These are phyloP conservation scores for Numenius arquata DNA, from an alignment of 2,113 vertebrate genomes.

Conservation along the genomic window DNA sequence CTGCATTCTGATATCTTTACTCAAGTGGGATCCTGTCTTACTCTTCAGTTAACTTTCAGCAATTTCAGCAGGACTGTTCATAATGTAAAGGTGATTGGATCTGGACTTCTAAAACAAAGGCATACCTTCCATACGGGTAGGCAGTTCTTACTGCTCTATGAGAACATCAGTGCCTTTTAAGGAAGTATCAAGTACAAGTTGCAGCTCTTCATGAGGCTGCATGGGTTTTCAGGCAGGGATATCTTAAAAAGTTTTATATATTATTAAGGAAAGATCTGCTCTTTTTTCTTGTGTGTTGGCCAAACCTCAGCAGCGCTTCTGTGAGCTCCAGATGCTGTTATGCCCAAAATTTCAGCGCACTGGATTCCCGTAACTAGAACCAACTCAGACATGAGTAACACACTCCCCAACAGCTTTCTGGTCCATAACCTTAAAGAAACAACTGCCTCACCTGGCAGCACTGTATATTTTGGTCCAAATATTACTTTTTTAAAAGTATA, in stretches of 20 bases:
- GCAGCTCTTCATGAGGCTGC: background rate
- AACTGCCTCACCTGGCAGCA: conserved; percentile 38
- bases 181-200: background rate
- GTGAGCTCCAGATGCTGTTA: background rate
- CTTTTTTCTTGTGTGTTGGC: background rate
- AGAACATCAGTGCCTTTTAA: background rate
- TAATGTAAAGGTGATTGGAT: background rate
- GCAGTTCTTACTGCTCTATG: background rate
- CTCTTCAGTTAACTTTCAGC: background rate
- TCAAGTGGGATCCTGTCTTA: background rate
- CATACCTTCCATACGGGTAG: background rate
- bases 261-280: background rate
- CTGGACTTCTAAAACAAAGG: background rate
- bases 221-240: background rate
- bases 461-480: conserved; percentile 18
- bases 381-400: conserved; percentile 51
- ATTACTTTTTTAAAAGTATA: background rate
- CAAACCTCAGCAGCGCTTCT: background rate
- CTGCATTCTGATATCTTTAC: background rate
- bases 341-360: background rate
- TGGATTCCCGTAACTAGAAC: conserved; percentile 13
- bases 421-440: conserved; percentile 40
- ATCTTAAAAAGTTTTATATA: background rate
- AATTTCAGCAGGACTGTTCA: background rate
- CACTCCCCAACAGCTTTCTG: conserved; percentile 6